Evolutionary conservation across 92 coral and sea anemone genomes (phyloP), one percentile per base, ranked within the genome.

Genomic region (Muricea muricata): DNA sequence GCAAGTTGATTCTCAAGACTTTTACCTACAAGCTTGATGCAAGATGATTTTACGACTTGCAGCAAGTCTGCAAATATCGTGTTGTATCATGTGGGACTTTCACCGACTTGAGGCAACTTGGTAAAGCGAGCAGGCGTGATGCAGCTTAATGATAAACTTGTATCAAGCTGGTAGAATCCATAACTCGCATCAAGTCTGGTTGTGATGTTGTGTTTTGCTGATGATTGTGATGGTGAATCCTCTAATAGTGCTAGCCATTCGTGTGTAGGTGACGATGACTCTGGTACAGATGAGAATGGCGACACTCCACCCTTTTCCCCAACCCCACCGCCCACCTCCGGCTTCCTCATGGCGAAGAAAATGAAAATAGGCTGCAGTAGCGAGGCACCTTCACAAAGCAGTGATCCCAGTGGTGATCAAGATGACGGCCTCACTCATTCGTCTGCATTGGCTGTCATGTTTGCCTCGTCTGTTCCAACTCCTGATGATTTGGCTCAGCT

Each of bases 191-290:
- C n/a, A n/a, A n/a, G n/a, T n/a, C n/a, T n/a, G n/a, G n/a, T n/a
- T n/a, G n/a, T n/a, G n/a, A n/a, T n/a, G n/a, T n/a, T n/a, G n/a
- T n/a, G n/a, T n/a, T n/a, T 65, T 20, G 15, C 4, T 28, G 72
- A 65, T 65, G 15, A 26, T 65, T 28, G 34, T 65, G 72, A 34
- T 65, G 72, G 33, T 12, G 29, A 34, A 23, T 10, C 6, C 5
- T 65, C 18, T 61, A 33, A 23, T 61, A 33, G 31, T 61, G 73
- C 1, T 66, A 8, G n/a, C n/a, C n/a, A n/a, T n/a, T n/a, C n/a
- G n/a, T n/a, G n/a, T n/a, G n/a, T n/a, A 91, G 98, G 87, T 71
- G 98, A 93, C 37, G 97, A 94, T 78, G 99, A 96, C 81, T 96
- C 99, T 0, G 99, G 99, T 47, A 92, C 98, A 26, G 99, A 96